Base-by-base conservation (phyloP, 2,113 vertebrate species). In the Corynorhinus townsendii region DNA sequence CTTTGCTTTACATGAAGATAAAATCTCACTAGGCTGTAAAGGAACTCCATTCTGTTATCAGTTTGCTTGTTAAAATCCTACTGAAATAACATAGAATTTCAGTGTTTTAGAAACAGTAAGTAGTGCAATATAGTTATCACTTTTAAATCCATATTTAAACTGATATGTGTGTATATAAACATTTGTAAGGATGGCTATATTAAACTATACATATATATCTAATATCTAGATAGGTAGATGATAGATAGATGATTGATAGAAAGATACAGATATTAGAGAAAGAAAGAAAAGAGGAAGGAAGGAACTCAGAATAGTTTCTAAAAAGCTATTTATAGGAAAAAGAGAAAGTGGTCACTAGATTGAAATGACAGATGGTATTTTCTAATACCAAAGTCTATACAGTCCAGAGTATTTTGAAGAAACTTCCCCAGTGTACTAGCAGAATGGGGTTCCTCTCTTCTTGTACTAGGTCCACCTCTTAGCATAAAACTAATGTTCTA, bases 1-100 rank as follows among this genome's bases (percentile, higher is more conserved):
- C 33, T 93, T 96, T 85, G 22, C 30, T 89, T 95, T 84, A 77
- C 47, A 80, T 87, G 40, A 73, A 80, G 76, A 93, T 64, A 80
- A 94, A 89, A 86, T 96, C 59, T 93, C 40, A 89, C 11, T 56
- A 75, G 45, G 71, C 40, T 92, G 20, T 47, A 91, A 87, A 84
- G 38, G 28, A 90, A 54, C 22, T 81, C 20, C 68, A 22, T 38
- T 92, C 49, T 90, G 35, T 56, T 28, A 52, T 68, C 54, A 69
- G 26, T 80, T 76, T 91, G 19, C 75, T 83, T 91, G 26, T 71
- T 93, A 87, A 95, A 94, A 91, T 90, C 15, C 45, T 49, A 86
- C 22, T 19, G 5, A 96, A 89, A 79, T 86, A 79, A 73, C 11
- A 76, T 11, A 86, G 19, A 79, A 12, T 75, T 20, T 89, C 19